phyloP scores from a whole-genome alignment of 2,888 invertebrate species.

The Schrankia costaestrigalis region DNA sequence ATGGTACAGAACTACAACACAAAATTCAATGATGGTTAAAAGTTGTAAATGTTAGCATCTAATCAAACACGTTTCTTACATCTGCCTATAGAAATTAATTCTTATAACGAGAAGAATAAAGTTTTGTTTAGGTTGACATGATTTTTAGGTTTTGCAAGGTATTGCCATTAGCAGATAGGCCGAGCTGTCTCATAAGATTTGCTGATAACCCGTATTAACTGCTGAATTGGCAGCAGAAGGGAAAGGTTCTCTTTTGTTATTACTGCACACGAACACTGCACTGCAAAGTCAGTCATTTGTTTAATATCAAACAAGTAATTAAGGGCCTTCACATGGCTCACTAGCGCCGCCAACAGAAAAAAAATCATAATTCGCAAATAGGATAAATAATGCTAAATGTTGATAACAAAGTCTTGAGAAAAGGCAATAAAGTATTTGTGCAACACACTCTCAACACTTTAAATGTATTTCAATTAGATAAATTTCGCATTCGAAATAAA shows the following conservation, averaged over 20 bases:
- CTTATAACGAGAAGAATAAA: conserved; percentile 16
- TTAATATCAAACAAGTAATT: too few species aligned
- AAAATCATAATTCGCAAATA: too few species aligned
- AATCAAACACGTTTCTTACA: conserved; percentile 58
- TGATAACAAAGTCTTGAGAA: too few species aligned
- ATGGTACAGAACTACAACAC: conserved; percentile 13
- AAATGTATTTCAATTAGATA: too few species aligned
- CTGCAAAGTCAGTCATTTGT: background rate
- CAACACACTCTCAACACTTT: too few species aligned
- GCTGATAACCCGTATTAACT: conserved; percentile 48
- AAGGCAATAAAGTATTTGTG: too few species aligned
- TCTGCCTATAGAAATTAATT: conserved; percentile 23
- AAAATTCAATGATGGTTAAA: conserved; percentile 12
- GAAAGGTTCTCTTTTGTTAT: conserved; percentile 1
- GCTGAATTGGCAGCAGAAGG: conserved; percentile 14
- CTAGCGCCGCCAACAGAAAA: too few species aligned
- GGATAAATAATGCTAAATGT: too few species aligned
- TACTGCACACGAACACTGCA: background rate
- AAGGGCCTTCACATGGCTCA: too few species aligned
- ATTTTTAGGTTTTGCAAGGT: conserved; percentile 47
- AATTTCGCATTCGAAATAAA: too few species aligned
- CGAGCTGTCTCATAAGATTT: conserved; percentile 55
- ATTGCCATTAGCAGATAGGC: conserved; percentile 55
- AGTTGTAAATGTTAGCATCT: conserved; percentile 47
- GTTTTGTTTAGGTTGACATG: conserved; percentile 25